These are phyloP conservation scores for Planiliza haematocheilus DNA, from an alignment of 2,113 vertebrate genomes.

Conservation along the genomic window DNA sequence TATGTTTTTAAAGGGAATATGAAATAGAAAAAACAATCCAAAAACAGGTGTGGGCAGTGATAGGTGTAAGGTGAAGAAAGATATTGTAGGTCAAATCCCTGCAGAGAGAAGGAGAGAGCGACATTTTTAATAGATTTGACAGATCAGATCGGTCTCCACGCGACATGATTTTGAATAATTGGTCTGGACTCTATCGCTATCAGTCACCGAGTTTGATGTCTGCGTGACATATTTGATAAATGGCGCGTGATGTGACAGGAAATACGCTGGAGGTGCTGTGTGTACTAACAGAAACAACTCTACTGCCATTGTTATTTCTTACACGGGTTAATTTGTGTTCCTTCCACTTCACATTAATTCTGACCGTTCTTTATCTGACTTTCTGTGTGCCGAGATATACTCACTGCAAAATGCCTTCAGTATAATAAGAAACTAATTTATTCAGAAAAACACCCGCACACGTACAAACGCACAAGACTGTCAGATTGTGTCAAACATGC, in stretches of 20 bases:
- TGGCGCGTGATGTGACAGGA: constrained; percentile 13
- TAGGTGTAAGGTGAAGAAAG: constrained; percentile 26
- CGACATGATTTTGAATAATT: constrained; percentile 34
- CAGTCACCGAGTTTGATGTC: constrained; percentile 24
- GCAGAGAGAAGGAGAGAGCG: constrained; percentile 5
- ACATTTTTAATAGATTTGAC: constrained; percentile 26
- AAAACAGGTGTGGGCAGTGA: background rate
- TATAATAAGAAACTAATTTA: constrained; percentile 26
- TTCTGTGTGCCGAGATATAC: constrained; percentile 20
- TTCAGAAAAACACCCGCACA: constrained; percentile 11
- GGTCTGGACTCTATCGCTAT: constrained; percentile 19
- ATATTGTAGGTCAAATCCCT: constrained; percentile 22
- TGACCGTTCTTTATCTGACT: background rate
- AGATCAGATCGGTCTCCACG: constrained; percentile 15
- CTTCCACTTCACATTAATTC: background rate
- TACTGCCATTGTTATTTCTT: background rate
- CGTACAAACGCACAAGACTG: background rate
- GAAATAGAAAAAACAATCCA: background rate
- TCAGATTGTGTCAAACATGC: background rate
- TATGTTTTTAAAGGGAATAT: background rate
- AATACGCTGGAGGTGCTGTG: no score
- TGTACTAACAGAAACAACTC: no score
- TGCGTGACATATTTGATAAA: constrained; percentile 32
- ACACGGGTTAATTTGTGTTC: constrained; percentile 11
- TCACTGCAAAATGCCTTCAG: constrained; percentile 16